Evolutionary conservation across 2,113 vertebrate genomes (phyloP), one percentile per base, ranked within the genome.

Genomic region (Puntigrus tetrazona): DNA sequence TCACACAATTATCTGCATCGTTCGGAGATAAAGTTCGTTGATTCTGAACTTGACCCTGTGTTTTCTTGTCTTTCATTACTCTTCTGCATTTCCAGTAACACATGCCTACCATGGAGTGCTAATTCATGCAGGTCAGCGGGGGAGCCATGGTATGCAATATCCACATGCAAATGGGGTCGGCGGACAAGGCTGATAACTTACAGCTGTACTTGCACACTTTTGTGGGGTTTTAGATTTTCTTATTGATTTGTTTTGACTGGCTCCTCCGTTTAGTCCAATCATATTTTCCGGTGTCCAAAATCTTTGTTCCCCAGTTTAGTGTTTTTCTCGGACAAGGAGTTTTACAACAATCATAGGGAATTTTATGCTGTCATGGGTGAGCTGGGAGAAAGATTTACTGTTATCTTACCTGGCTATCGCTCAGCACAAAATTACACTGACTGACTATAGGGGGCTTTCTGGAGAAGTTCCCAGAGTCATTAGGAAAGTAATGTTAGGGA

Each of bases 351-450:
- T 80, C 76, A 59, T 47, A 55, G 50, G 18, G 13, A 80, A 63
- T 79, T 82, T 79, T 27, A 50, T 85, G 78, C 73, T 85, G 67
- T 85, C 76, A 80, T 88, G 72, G 29, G 59, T 84, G 72, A 78
- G 81, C 83, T 86, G 47, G 69, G 74, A 70, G 65, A 77, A 43
- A 43, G 31, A 78, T 67, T 63, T 82, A 34, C 52, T n/a, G 70
- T 79, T 88, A 89, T 88, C 82, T 86, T 77, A 80, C 85, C 84
- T 89, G 88, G 86, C 85, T 70, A 79, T 88, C 86, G 27, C 41
- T 76, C 86, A 80, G 9, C 57, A 57, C n/a, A 75, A 80, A 85
- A 85, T 86, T 81, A 82, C 86, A 70, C 82, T 86, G 75, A 85
- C 87, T 65, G 63, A 57, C 59, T 80, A 57, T 67, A 73, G 81